Base-by-base conservation (phyloP, 92 coral and sea anemone genomes). In the Epizoanthus illoricatus region DNA sequence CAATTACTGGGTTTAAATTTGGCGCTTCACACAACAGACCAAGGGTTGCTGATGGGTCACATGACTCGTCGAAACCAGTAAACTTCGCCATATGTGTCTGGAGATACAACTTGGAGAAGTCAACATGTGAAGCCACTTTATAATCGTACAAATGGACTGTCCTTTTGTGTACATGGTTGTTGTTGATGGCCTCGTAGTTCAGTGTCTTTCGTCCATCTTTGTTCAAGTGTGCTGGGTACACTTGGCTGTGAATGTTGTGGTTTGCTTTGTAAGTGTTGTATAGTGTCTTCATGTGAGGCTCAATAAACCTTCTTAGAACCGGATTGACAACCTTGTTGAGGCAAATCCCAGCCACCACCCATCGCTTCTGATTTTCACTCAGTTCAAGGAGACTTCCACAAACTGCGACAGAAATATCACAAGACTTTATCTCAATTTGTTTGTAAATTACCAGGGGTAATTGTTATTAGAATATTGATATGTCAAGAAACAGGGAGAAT, bases 331-430 rank as follows among this genome's bases (percentile, higher is more conserved):
- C 45, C 60, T 84, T 88, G 88, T 79, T 84, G 42, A 88, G 87
- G 36, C 88, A 85, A n/a, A 88, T 84, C 6, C 91, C 91, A 84
- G 69, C 21, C 3, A 87, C 87, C 72, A 87, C 23, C 90, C 90
- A 87, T 66, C 90, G 82, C 73, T 85, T 80, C 72, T 88, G 85
- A 12, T 88, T 78, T 60, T 78, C 90, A 28, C 75, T 43, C 17
- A 61, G 57, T 42, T 73, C 58, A 47, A 72, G 58, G 52, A 43
- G 40, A 13, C 68, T 64, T 64, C 68, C 68, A 64, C 68, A 64
- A 64, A 21, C 68, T 64, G 36, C 33, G 33, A 28, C 33, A 3
- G n/a, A 64, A 64, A 21, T 21, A 20, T 64, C 24, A 15, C 16
- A 55, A 7, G 16, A 55, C 33, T 28, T 28, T 28, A 28, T 1